These are phyloP conservation scores for Chloromyia formosa DNA, from an alignment of 2,888 invertebrate genomes.

Conservation along the genomic window DNA sequence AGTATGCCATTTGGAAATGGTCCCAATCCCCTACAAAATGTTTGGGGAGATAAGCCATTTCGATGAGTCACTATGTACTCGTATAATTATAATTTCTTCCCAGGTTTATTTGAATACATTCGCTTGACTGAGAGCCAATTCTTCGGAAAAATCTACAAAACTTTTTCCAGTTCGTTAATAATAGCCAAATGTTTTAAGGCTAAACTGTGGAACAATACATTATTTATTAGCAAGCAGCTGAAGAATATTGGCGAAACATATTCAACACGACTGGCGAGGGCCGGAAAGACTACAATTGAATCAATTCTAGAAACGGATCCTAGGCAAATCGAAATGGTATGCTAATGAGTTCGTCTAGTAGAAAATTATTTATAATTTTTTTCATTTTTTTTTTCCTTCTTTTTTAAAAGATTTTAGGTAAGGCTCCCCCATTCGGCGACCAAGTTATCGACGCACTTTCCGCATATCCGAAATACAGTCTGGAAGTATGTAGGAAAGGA, in stretches of 20 bases:
- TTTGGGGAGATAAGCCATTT: no score
- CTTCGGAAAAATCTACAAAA: conserved; percentile 64
- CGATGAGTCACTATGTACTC: no score
- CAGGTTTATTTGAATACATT: conserved; percentile 70
- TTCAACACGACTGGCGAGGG: conserved; percentile 70
- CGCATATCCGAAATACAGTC: conserved; percentile 71
- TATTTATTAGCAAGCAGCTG: conserved; percentile 74
- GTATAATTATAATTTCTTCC: conserved; percentile 4
- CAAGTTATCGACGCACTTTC: conserved; percentile 70
- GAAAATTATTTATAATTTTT: conserved; percentile 26
- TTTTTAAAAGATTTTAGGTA: conserved; percentile 72
- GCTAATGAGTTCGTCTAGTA: conserved; percentile 24
- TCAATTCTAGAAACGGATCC: conserved; percentile 73
- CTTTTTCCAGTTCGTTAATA: conserved; percentile 69
- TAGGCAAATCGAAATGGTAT: conserved; percentile 76
- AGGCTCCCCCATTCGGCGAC: conserved; percentile 78
- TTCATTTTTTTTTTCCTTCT: conserved; percentile 48
- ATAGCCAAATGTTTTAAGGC: conserved; percentile 74
- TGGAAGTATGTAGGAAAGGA: conserved; percentile 62
- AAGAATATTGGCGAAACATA: conserved; percentile 75
- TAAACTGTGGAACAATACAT: conserved; percentile 80
- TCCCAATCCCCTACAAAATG: no score
- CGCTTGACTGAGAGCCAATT: conserved; percentile 60
- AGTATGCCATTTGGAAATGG: no score
- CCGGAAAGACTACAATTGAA: conserved; percentile 74